Base-by-base conservation (phyloP, 2,888 invertebrate genomes). In the Lycophotia porphyrea region DNA sequence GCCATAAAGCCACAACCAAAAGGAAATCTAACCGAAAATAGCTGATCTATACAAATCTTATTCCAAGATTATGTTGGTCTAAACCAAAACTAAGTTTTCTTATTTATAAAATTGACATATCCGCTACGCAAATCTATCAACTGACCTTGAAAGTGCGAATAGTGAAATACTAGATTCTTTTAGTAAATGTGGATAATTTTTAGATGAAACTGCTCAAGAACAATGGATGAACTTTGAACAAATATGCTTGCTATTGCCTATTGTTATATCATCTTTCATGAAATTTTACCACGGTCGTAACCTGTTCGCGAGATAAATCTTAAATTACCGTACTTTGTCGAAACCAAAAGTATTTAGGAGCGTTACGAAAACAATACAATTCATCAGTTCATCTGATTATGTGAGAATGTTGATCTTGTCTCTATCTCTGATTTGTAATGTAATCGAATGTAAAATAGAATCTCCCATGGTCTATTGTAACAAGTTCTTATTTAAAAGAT, bases 191-290 rank as follows among this genome's bases (percentile, higher is more conserved):
- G 11, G 42, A 65, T 69, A 70, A 58, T 31, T 85, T 90, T 90
- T 89, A 82, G 71, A 68, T 66, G 80, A 77, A 76, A 74, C 36
- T 44, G 42, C 70, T 58, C 64, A 58, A 72, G 76, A 86, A 88
- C 87, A 88, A 90, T 88, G 81, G 84, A 84, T 87, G 80, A 82
- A 85, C 88, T 90, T 88, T 88, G 87, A 84, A 84, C 87, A 69
- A 84, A 88, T 86, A 87, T 85, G 86, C 84, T 85, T 79, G 78
- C 74, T 81, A 88, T 80, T 86, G 73, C 81, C 88, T 74, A 91
- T 92, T 92, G 91, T 92, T 91, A 80, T 78, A 77, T 80, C 84
- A 87, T 84, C 86, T 84, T 74, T 82, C 80, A 82, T 85, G 74
- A 87, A 86, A 88, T 82, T 90, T 89, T 90, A 82, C 90, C 90